Conservation (phyloP, 2,113 vertebrate species). For the Microcebus tavaratra region DNA sequence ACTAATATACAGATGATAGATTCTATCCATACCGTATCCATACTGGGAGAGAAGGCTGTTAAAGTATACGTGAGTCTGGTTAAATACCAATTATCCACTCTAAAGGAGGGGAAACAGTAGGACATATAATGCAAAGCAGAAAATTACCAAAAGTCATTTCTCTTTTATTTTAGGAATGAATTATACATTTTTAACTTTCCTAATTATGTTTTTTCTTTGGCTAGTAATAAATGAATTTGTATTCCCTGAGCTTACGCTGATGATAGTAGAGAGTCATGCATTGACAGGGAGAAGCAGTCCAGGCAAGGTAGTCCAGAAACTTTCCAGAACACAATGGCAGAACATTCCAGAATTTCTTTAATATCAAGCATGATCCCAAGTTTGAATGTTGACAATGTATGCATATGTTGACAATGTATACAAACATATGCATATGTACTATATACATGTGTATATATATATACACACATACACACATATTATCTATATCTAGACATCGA, state of each 20-base stretch:
- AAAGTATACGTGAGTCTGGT: background rate
- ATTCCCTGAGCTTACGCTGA: background rate
- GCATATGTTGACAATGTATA: background rate
- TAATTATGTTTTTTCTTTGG: slow-evolving; percentile 32
- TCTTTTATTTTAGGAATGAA: slow-evolving; percentile 54
- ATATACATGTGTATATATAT: background rate
- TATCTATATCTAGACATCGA: background rate
- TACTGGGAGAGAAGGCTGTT: background rate
- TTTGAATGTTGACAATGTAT: background rate
- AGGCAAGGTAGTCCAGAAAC: background rate
- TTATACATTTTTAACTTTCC: slow-evolving; percentile 44
- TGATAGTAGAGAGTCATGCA: background rate
- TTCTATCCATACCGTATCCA: background rate
- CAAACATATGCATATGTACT: background rate
- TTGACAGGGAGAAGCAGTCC: background rate
- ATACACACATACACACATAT: background rate
- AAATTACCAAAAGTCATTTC: background rate
- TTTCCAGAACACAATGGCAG: background rate
- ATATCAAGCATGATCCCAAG: background rate
- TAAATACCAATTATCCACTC: background rate
- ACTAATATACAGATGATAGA: background rate
- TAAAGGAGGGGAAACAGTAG: background rate
- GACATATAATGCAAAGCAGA: background rate
- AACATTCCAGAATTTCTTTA: background rate
- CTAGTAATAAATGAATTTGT: slow-evolving; percentile 45